Evolutionary conservation across 2,797 vertebrate genomes (phyloP).

Genomic region (Chromis chromis): DNA sequence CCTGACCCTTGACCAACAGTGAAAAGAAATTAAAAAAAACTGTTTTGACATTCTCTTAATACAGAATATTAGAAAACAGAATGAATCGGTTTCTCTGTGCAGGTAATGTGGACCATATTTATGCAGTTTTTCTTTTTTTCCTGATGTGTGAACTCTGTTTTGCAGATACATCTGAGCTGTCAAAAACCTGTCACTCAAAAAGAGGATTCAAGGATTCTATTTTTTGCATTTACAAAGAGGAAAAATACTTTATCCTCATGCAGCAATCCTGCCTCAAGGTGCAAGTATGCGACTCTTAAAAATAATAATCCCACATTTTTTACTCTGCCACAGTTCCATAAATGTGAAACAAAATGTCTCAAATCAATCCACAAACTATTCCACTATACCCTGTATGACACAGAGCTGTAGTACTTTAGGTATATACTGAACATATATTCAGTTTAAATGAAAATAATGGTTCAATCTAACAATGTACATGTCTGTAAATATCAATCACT

Average conservation of each 20-base stretch:
- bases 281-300: too few relatives aligned
- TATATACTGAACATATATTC: too few relatives aligned
- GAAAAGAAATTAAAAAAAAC: too few relatives aligned
- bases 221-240: not conserved
- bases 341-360: too few relatives aligned
- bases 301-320: too few relatives aligned
- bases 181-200: not conserved
- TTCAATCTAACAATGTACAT: not conserved
- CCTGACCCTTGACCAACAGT: rapidly evolving
- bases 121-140: not conserved
- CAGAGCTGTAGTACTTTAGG: too few relatives aligned
- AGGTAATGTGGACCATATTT: too few relatives aligned
- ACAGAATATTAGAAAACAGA: not conserved
- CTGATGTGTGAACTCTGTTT: not conserved
- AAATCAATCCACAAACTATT: too few relatives aligned
- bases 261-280: too few relatives aligned
- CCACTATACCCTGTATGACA: too few relatives aligned
- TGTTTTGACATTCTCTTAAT: not conserved
- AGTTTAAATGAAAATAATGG: not conserved
- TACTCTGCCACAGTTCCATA: too few relatives aligned
- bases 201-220: not conserved
- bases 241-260: not conserved
- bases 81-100: not conserved
- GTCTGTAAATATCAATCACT: not conserved
- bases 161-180: constrained; percentile 9